These are phyloP conservation scores for Thumatha senex DNA, from an alignment of 2,888 invertebrate species.

Conservation along the genomic window DNA sequence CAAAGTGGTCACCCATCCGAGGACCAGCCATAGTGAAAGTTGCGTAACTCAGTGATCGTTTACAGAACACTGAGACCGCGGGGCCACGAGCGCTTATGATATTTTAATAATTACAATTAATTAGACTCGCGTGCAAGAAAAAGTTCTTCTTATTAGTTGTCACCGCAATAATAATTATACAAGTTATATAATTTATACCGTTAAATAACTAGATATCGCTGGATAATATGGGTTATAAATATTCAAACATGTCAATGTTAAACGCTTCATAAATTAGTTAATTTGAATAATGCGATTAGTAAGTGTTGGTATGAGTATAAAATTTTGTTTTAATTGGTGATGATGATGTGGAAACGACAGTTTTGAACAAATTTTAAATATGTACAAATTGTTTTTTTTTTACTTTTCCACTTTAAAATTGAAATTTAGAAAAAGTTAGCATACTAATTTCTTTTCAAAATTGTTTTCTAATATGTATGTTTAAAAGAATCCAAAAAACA, in stretches of 20 bases:
- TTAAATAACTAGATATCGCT: conserved; percentile 16
- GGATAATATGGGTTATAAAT: conserved; percentile 29
- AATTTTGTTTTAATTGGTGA: neutral
- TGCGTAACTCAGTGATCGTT: too few relatives aligned
- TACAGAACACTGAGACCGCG: too few relatives aligned
- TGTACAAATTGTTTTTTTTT: too few relatives aligned
- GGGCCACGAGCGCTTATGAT: too few relatives aligned
- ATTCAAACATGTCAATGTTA: conserved; percentile 14
- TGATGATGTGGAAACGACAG: neutral
- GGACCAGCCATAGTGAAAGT: too few relatives aligned
- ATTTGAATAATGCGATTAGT: conserved; percentile 13
- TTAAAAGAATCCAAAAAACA: too few relatives aligned
- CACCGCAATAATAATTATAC: conserved; percentile 31
- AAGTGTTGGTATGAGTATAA: neutral
- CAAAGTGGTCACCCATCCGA: too few relatives aligned
- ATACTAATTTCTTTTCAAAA: too few relatives aligned
- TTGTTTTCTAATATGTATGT: too few relatives aligned
- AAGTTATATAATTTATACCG: conserved; percentile 19
- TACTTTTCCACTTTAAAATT: too few relatives aligned
- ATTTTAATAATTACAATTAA: conserved; percentile 36
- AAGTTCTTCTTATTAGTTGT: conserved; percentile 29
- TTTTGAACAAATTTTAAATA: too few relatives aligned
- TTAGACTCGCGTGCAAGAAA: conserved; percentile 32
- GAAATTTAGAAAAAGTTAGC: too few relatives aligned
- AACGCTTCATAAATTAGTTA: conserved; percentile 14